Evolutionary conservation across 2,113 vertebrate genomes (phyloP).

Genomic region (Aegithalos caudatus): DNA sequence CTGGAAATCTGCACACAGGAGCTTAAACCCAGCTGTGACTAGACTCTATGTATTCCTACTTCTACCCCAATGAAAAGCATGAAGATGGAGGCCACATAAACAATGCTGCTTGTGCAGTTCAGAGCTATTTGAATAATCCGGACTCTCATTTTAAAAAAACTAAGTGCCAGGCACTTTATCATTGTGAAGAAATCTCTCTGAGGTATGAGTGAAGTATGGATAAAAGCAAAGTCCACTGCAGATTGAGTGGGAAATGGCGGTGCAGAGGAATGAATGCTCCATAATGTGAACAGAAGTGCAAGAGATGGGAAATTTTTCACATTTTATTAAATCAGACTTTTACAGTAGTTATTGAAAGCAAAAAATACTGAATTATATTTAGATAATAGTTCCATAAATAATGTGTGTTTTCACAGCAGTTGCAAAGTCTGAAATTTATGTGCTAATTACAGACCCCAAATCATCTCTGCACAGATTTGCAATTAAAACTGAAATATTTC

Average conservation of each 20-base stretch:
- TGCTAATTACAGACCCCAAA: constrained; percentile 71
- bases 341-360: constrained; percentile 63
- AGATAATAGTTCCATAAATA: constrained; percentile 71
- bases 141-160: constrained; percentile 13
- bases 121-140: constrained; percentile 13
- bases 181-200: constrained; percentile 7
- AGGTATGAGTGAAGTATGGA: background rate
- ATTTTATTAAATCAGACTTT: constrained; percentile 69
- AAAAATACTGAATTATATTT: constrained; percentile 66
- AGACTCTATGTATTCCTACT: background rate
- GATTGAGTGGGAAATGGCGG: background rate
- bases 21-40: background rate
- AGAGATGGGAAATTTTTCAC: constrained; percentile 37
- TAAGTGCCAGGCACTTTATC: background rate
- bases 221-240: background rate
- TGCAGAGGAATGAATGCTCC: background rate
- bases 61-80: background rate
- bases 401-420: constrained; percentile 65
- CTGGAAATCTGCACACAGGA: background rate
- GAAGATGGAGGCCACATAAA: background rate
- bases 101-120: background rate
- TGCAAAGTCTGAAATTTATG: constrained; percentile 66
- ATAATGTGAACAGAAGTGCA: constrained; percentile 29
- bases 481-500: constrained; percentile 76
- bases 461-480: constrained; percentile 65